Percentiles rank a stretch among this genome's conserved stretches.
Conservation (phyloP, 2,797 vertebrate genomes). For the Pseudochirops corinnae region DNA sequence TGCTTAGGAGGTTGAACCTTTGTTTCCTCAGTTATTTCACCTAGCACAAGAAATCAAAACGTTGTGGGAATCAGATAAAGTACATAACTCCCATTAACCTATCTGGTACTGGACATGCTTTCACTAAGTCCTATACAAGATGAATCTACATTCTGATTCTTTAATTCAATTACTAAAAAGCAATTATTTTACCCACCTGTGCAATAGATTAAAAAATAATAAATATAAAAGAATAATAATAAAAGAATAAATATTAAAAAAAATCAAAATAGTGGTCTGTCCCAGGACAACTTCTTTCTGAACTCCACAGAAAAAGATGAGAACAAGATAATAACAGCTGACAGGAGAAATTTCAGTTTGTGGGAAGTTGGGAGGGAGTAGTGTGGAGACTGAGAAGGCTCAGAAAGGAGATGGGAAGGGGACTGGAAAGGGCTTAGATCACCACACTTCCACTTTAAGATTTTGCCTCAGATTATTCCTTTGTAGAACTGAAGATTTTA, state of each 20-base stretch:
- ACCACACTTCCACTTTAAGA: not conserved
- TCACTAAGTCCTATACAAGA: not conserved
- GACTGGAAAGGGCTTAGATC: not conserved
- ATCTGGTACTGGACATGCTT: not conserved
- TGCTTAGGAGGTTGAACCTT: not conserved
- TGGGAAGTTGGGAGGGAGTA: not conserved
- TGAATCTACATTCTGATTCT: not conserved
- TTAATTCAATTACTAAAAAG: not conserved
- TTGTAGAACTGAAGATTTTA: not conserved
- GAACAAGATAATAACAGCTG: not conserved
- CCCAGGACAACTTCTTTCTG: not conserved
- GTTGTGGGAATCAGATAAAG: not conserved
- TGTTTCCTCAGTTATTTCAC: not conserved
- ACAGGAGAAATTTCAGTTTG: not conserved
- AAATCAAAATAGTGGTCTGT: not conserved
- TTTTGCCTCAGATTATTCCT: not conserved
- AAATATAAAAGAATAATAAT: not conserved
- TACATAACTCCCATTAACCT: not conserved
- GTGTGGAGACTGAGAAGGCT: not conserved
- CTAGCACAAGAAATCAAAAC: not conserved
- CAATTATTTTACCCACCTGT: not conserved
- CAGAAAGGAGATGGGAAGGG: not conserved
- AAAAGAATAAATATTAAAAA: not conserved
- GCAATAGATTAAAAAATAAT: not conserved
- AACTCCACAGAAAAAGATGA: not conserved